phyloP scores from a whole-genome alignment of 1,140 invertebrate genomes.

The Propsilocerus akamusi region DNA sequence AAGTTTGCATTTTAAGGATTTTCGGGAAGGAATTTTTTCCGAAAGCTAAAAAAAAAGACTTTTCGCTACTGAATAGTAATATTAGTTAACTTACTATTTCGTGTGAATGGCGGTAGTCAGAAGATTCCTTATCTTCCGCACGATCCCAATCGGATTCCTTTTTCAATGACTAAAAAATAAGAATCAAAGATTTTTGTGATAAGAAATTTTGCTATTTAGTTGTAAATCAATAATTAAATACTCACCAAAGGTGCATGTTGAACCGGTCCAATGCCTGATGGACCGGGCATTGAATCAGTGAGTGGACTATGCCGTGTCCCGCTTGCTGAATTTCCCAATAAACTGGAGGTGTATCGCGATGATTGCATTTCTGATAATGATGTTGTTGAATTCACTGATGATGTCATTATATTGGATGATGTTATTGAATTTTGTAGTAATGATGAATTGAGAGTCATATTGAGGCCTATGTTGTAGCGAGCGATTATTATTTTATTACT shows the following conservation, averaged over 20 bases:
- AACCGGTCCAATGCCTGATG: constrained; percentile 59
- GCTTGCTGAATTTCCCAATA: not conserved
- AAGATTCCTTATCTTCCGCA: constrained; percentile 52
- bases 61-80: no score
- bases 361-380: constrained; percentile 1
- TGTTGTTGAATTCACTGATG: not conserved
- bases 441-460: not conserved
- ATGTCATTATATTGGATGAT: no score
- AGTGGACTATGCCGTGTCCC: constrained; percentile 33
- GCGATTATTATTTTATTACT: not conserved
- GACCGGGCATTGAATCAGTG: constrained; percentile 50
- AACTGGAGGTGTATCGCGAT: not conserved
- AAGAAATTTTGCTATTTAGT: not conserved
- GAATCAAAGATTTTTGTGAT: constrained; percentile 11
- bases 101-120: constrained; percentile 57
- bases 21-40: not conserved
- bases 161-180: constrained; percentile 53
- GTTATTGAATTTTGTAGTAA: not conserved
- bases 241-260: constrained; percentile 73
- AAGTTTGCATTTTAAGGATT: not conserved
- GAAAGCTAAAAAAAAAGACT: not conserved
- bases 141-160: constrained; percentile 74
- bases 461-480: no score
- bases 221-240: constrained; percentile 7
- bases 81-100: constrained; percentile 57